A percentile compares a stretch with the other conserved stretches of the same genome.
Evolutionary conservation across 2,797 vertebrate genomes (phyloP).

Genomic region (Nannoperca obscura): DNA sequence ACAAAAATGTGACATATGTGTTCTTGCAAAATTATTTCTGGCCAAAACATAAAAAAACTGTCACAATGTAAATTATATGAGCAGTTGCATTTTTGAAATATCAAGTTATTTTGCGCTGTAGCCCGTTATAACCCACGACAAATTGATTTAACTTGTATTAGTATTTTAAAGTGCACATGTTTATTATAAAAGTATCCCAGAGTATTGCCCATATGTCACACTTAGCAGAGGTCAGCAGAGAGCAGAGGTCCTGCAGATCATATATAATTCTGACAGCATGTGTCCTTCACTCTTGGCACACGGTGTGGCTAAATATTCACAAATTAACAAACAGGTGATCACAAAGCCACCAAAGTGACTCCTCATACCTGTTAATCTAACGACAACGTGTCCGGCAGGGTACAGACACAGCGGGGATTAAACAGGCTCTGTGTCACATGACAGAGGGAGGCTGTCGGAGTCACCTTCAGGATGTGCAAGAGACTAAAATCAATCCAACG

Average conservation of each 20-base stretch:
- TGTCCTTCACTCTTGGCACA: slow-evolving; percentile 53
- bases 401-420: slow-evolving; percentile 66
- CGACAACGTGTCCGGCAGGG: slow-evolving; percentile 68
- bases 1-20: background rate
- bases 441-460: slow-evolving; percentile 54
- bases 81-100: background rate
- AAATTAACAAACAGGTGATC: slow-evolving; percentile 82
- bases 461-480: slow-evolving; percentile 81
- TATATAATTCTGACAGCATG: slow-evolving; percentile 29
- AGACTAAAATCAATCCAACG: slow-evolving; percentile 75
- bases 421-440: slow-evolving; percentile 63
- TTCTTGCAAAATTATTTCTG: background rate
- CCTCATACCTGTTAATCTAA: slow-evolving; percentile 80
- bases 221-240: slow-evolving; percentile 61
- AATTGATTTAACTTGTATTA: background rate
- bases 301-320: slow-evolving; percentile 65
- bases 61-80: background rate
- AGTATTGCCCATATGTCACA: slow-evolving; percentile 5
- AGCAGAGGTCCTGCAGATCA: slow-evolving; percentile 48
- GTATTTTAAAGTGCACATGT: background rate
- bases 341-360: slow-evolving; percentile 70
- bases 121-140: background rate
- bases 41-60: background rate
- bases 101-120: background rate
- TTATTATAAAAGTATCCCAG: background rate